These are phyloP conservation scores for Thunnus albacares DNA, from an alignment of 2,797 vertebrate genomes.

Conservation along the genomic window DNA sequence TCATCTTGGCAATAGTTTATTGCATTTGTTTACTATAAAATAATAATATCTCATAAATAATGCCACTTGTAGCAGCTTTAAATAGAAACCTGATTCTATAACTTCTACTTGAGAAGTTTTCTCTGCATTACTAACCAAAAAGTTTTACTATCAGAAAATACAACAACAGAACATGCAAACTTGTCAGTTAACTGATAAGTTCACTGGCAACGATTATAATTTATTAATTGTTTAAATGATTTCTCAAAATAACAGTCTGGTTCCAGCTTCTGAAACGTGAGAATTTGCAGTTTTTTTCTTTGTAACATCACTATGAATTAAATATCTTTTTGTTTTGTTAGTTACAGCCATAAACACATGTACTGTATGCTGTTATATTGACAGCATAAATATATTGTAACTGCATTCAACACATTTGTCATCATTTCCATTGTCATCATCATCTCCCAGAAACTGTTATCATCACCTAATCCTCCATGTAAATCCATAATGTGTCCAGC, in stretches of 20 bases:
- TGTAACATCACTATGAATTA: too few relatives aligned
- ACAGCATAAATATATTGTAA: conserved; percentile 6
- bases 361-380: not conserved
- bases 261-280: too few relatives aligned
- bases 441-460: conserved; percentile 48
- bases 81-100: not conserved
- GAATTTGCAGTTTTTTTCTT: too few relatives aligned
- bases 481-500: conserved; percentile 61
- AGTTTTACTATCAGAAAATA: too few relatives aligned
- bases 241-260: too few relatives aligned
- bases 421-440: conserved; percentile 40
- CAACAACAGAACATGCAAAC: too few relatives aligned
- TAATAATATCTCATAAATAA: not conserved
- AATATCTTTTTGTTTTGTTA: not conserved
- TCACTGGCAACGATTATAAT: too few relatives aligned
- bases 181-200: too few relatives aligned
- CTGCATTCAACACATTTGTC: conserved; percentile 30
- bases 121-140: not conserved
- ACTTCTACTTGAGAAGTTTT: not conserved
- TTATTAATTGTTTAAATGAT: too few relatives aligned
- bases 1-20: too few relatives aligned
- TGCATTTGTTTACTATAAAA: not conserved
- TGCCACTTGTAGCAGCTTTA: not conserved
- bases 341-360: not conserved
- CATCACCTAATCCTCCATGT: conserved; percentile 69